These are phyloP conservation scores for Epinotia ramella DNA, from an alignment of 2,888 invertebrate genomes.

Conservation along the genomic window DNA sequence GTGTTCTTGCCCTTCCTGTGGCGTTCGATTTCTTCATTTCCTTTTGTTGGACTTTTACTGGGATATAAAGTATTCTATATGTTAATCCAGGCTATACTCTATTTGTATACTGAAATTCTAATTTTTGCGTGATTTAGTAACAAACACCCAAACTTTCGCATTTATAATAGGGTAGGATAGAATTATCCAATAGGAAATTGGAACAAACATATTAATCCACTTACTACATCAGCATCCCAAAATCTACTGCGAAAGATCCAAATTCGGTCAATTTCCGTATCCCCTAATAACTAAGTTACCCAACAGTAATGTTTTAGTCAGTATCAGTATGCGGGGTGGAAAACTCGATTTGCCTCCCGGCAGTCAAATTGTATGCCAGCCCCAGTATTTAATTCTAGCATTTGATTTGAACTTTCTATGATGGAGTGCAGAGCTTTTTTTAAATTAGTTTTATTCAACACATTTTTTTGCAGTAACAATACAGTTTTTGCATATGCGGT, in stretches of 20 bases:
- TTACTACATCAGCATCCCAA: neutral
- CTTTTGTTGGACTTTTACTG: too few relatives aligned
- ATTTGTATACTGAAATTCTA: too few relatives aligned
- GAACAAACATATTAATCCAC: neutral
- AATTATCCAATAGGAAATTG: neutral
- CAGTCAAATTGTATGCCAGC: neutral
- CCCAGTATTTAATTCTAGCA: neutral
- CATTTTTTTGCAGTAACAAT: too few relatives aligned
- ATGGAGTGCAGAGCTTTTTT: neutral
- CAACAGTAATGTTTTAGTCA: neutral
- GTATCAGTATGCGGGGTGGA: neutral
- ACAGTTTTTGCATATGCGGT: too few relatives aligned
- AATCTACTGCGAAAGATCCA: neutral
- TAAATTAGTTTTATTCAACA: neutral
- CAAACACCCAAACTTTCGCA: too few relatives aligned
- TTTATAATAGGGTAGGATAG: neutral
- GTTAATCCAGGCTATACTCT: too few relatives aligned
- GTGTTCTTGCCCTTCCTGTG: too few relatives aligned
- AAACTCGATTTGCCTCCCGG: conserved; percentile 1
- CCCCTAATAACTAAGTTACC: neutral
- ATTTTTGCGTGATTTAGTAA: too few relatives aligned
- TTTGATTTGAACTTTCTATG: neutral
- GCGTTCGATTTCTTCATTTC: too few relatives aligned
- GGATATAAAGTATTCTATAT: too few relatives aligned
- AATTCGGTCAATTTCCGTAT: neutral